Base-by-base conservation (phyloP, 2,888 invertebrate species). In the Caenorhabditis uteleia region DNA sequence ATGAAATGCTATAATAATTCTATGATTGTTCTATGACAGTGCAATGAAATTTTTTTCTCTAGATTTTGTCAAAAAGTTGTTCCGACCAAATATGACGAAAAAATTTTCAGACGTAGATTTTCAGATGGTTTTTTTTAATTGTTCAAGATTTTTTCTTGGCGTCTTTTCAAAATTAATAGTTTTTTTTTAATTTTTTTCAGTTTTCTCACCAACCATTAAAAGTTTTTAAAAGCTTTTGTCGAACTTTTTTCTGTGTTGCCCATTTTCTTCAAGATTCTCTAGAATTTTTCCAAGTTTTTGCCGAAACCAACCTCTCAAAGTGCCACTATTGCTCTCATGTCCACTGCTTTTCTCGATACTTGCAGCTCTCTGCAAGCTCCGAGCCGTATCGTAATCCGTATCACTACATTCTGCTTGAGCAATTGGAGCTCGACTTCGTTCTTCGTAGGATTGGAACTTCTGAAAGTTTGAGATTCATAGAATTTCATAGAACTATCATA, bases 401-500 rank as follows among this genome's bases (percentile, higher is more conserved):
- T 83, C 83, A 50, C 78, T 78, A 43, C 79, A 79, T 54, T 83
- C 83, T 6, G 83, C 77, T 44, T 82, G 80, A 14, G 82, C 82
- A 44, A 82, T 80, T 18, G 82, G 82, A 7, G 82, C 82, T 23
- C 62, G 56, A 16, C 31, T 33, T 25, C 44, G 25, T 20, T 62
- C 59, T n/a, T 51, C 14, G 14, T 45, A 31, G n/a, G n/a, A n/a
- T n/a, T 36, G 36, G 16, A 27, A 27, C 10, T n/a, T n/a, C n/a
- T n/a, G n/a, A n/a, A n/a, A n/a, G n/a, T n/a, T n/a, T n/a, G n/a
- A n/a, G n/a, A n/a, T n/a, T n/a, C n/a, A n/a, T n/a, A n/a, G n/a
- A n/a, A n/a, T n/a, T n/a, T n/a, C n/a, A n/a, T n/a, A n/a, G n/a
- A n/a, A n/a, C n/a, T n/a, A n/a, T n/a, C n/a, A n/a, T n/a, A n/a